Evolutionary conservation across 2,113 vertebrate genomes (phyloP).

Genomic region (Noctilio leporinus): DNA sequence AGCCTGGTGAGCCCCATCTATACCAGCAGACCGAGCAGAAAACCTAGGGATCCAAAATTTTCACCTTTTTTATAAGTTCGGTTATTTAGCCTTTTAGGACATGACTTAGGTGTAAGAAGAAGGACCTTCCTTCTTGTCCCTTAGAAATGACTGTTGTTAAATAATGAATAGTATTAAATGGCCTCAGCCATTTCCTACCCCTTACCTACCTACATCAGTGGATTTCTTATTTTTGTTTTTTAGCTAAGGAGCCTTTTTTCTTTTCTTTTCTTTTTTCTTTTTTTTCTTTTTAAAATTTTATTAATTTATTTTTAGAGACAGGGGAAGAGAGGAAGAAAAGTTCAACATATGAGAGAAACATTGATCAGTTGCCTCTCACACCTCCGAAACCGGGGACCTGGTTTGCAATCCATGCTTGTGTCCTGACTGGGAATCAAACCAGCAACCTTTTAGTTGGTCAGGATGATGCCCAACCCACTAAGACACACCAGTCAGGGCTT

Average conservation of each 20-base stretch:
- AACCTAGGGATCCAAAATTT: not conserved
- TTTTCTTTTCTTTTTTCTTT: not conserved
- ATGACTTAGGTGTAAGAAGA: not conserved
- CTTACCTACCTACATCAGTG: not conserved
- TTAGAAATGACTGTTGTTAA: not conserved
- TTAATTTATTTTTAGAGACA: too few relatives aligned
- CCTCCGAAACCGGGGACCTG: too few relatives aligned
- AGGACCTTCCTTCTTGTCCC: not conserved
- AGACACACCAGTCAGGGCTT: too few relatives aligned
- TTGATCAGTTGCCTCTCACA: too few relatives aligned
- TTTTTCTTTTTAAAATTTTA: too few relatives aligned
- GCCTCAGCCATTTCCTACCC: not conserved
- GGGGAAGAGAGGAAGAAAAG: too few relatives aligned
- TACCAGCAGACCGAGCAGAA: not conserved
- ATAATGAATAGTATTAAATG: not conserved
- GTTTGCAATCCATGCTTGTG: too few relatives aligned
- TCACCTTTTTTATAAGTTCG: not conserved
- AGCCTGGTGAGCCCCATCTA: not conserved
- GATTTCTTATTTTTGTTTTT: constrained; percentile 18
- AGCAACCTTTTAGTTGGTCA: too few relatives aligned
- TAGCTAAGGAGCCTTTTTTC: not conserved
- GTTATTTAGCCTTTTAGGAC: not conserved
- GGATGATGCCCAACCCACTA: too few relatives aligned
- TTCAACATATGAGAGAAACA: too few relatives aligned
- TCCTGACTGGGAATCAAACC: too few relatives aligned